Conservation (phyloP, 2,113 vertebrate genomes). For the Zosterops hypoxanthus region DNA sequence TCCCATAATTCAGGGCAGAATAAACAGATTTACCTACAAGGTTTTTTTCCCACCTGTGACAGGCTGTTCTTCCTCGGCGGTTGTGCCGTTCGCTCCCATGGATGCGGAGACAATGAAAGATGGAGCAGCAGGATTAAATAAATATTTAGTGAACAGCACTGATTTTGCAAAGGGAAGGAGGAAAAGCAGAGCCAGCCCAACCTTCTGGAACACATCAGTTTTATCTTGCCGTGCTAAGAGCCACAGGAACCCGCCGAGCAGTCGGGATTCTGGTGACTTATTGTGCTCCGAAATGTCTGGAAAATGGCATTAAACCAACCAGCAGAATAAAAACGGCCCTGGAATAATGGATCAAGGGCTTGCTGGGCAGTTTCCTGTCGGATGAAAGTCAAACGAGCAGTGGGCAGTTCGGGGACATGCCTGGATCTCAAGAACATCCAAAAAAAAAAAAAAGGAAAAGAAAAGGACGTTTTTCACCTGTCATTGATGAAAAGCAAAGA, state of each 20-base stretch:
- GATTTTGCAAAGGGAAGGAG: background rate
- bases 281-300: background rate
- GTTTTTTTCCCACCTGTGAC: rapidly evolving
- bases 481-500: background rate
- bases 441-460: background rate
- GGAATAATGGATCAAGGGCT: background rate
- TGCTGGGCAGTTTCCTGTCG: background rate
- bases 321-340: background rate
- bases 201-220: background rate
- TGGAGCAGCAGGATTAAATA: background rate
- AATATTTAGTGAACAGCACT: background rate
- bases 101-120: background rate
- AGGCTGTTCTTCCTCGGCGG: rapidly evolving
- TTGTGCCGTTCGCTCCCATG: rapidly evolving
- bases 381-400: background rate
- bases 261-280: background rate
- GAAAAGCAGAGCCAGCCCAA: background rate
- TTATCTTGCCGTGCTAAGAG: background rate
- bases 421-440: background rate
- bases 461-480: background rate
- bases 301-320: background rate
- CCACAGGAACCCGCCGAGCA: background rate
- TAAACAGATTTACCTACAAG: background rate
- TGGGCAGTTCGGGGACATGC: background rate
- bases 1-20: background rate